A percentile compares a stretch with the other conserved stretches of the same genome.
phyloP scores from a whole-genome alignment of 2,797 vertebrate species.

The Channallabes apus region DNA sequence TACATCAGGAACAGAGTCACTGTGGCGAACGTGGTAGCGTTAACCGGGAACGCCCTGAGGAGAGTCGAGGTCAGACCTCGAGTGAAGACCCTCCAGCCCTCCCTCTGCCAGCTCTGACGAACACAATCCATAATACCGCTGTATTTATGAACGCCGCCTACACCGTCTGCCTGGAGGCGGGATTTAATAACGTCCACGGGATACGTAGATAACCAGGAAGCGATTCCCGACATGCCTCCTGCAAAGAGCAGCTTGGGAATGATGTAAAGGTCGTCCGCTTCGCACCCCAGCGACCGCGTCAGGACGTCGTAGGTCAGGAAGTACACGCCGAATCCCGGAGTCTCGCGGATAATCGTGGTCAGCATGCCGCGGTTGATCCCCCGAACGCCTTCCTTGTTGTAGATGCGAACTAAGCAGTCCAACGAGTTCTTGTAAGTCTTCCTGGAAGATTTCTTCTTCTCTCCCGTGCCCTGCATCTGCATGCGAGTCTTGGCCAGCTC shows the following conservation, averaged over 20 bases:
- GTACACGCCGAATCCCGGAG: constrained; percentile 93
- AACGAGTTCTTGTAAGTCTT: constrained; percentile 92
- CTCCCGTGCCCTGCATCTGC: constrained; percentile 92
- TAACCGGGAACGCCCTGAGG: constrained; percentile 93
- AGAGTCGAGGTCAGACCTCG: constrained; percentile 93
- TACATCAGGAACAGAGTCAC: constrained; percentile 92
- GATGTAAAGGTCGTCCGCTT: constrained; percentile 83
- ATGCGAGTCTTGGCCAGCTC: constrained; percentile 97
- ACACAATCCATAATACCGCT: constrained; percentile 86
- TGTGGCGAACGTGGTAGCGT: constrained; percentile 92
- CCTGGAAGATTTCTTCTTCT: constrained; percentile 80
- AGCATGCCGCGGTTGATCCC: constrained; percentile 93
- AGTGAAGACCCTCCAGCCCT: constrained; percentile 91
- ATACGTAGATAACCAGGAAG: constrained; percentile 94
- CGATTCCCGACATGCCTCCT: constrained; percentile 89
- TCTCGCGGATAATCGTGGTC: constrained; percentile 89
- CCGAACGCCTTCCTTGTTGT: constrained; percentile 83
- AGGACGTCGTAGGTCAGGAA: constrained; percentile 90
- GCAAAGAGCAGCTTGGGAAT: constrained; percentile 94
- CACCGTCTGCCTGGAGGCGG: constrained; percentile 90
- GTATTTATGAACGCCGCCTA: constrained; percentile 83
- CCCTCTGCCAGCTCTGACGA: constrained; percentile 82
- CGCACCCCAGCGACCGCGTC: constrained; percentile 85
- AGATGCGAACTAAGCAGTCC: constrained; percentile 91
- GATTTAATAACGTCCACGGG: constrained; percentile 96